Evolutionary conservation across 1,140 invertebrate genomes (phyloP).

Genomic region (Papilio polyxenes): DNA sequence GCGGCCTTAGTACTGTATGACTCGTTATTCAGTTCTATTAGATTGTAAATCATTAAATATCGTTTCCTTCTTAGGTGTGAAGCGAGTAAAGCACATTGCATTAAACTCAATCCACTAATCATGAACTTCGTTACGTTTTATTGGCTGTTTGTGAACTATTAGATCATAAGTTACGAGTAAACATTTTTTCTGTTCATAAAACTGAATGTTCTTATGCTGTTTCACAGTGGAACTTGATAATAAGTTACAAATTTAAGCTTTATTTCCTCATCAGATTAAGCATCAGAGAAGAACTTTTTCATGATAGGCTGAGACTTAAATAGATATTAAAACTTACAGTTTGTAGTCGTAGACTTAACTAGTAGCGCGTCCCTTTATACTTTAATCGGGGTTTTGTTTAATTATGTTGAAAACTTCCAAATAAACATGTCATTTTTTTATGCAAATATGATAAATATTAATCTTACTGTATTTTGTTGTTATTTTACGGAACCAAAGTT

Average conservation of each 20-base stretch:
- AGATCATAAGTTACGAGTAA: neutral
- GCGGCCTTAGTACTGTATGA: conserved; percentile 56
- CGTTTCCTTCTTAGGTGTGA: conserved; percentile 33
- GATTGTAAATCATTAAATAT: conserved; percentile 39
- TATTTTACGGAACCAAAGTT: neutral
- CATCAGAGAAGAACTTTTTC: neutral
- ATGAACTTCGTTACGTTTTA: conserved; percentile 31
- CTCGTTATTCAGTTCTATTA: conserved; percentile 42
- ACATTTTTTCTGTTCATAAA: too few relatives aligned
- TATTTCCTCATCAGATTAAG: neutral
- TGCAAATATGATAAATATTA: too few relatives aligned
- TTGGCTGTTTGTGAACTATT: neutral
- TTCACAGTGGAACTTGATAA: too few relatives aligned
- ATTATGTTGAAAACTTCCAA: too few relatives aligned
- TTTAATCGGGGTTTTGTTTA: too few relatives aligned
- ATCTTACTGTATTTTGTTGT: too few relatives aligned
- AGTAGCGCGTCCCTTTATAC: too few relatives aligned
- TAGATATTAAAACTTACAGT: neutral
- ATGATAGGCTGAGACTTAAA: neutral
- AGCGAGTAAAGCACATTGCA: conserved; percentile 28
- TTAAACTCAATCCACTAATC: conserved; percentile 32
- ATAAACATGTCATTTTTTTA: too few relatives aligned
- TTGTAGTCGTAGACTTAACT: too few relatives aligned
- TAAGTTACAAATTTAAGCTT: neutral
- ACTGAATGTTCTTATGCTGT: neutral